Evolutionary conservation across 1,140 invertebrate species (phyloP), one percentile per base, ranked within the genome.

Genomic region (Leptestheria dahalacensis): DNA sequence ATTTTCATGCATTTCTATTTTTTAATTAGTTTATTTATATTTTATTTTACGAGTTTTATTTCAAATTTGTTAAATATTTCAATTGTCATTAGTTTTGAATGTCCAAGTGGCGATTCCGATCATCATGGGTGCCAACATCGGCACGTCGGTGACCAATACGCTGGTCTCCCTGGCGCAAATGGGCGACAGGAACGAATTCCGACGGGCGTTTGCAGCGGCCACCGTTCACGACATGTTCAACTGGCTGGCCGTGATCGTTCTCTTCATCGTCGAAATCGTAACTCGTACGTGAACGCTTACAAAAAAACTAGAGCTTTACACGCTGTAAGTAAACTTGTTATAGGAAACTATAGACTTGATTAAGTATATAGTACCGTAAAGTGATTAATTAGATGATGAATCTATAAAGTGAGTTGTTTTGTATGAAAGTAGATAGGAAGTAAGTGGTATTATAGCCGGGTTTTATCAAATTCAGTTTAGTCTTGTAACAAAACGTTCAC

Each of bases 221-320:
- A 73, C 69, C 1, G 64, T 75, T 3, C 69, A 70, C 46, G 73
- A 75, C 60, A 70, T 72, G 57, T 77, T 75, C 63, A 76, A 76
- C 65, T 73, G 75, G 67, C 63, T 76, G 21, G 65, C 70, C 56
- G 72, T 77, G 20, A 67, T 75, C 52, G 64, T 67, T n/a, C 60
- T 76, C 6, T 64, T 76, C 20, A 69, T 69, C 12, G 46, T 77
- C 20, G 75, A 76, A 67, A 57, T 72, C n/a, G 61, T 61, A 64
- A 66, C 61, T 58, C 65, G 67, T 68, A 62, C 57, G 54, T 9
- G 15, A 18, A 62, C n/a, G n/a, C n/a, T n/a, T n/a, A n/a, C n/a
- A n/a, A n/a, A n/a, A n/a, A n/a, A n/a, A n/a, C n/a, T n/a, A n/a
- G n/a, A n/a, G n/a, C n/a, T n/a, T n/a, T n/a, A n/a, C n/a, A n/a